Percentiles rank a stretch among this genome's conserved stretches.
Evolutionary conservation across 1,140 invertebrate species (phyloP).

Genomic region (Bombus waltoni): DNA sequence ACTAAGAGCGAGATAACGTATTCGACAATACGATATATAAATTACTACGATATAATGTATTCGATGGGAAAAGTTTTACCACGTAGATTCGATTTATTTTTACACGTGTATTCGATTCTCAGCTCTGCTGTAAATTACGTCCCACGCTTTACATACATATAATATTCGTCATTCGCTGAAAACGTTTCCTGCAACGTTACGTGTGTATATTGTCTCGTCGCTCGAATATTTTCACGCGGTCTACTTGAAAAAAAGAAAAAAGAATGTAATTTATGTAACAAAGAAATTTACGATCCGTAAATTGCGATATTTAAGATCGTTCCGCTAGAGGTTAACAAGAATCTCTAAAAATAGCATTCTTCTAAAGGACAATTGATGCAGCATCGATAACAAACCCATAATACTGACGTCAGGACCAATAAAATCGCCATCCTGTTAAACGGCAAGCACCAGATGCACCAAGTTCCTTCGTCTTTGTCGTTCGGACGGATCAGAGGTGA

Average conservation of each 20-base stretch:
- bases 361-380: slow-evolving; percentile 43
- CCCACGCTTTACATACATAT: not conserved
- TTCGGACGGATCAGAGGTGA: slow-evolving; percentile 45
- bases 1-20: too few relatives aligned
- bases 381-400: slow-evolving; percentile 63
- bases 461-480: slow-evolving; percentile 44
- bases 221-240: not conserved
- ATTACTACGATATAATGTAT: not conserved
- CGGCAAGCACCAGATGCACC: slow-evolving; percentile 64
- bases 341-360: slow-evolving; percentile 47
- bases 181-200: not conserved
- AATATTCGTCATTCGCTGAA: not conserved
- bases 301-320: not conserved
- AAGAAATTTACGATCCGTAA: not conserved
- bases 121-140: not conserved
- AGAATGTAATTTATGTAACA: not conserved
- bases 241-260: too few relatives aligned
- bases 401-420: slow-evolving; percentile 72
- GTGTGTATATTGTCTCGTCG: not conserved
- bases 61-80: too few relatives aligned
- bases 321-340: slow-evolving; percentile 23
- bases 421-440: slow-evolving; percentile 72
- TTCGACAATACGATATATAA: not conserved
- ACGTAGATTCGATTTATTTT: not conserved
- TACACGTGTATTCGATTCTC: not conserved